phyloP scores from a whole-genome alignment of 2,888 invertebrate genomes.

The Drosophila borborema region DNA sequence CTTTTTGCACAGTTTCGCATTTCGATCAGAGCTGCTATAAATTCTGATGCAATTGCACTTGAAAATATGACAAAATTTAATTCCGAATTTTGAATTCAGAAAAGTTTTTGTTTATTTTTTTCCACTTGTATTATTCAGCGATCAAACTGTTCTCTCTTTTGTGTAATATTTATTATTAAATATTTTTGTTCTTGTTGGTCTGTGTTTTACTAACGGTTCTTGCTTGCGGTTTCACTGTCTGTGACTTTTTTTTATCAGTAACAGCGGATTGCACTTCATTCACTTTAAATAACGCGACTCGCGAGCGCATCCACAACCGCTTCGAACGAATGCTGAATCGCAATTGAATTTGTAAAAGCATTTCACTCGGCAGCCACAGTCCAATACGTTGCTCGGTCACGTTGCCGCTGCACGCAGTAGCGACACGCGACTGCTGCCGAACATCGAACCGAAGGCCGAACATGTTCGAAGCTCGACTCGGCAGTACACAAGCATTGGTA shows the following conservation, averaged over 20 bases:
- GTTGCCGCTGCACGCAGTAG: conserved; percentile 79
- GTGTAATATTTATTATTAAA: background rate
- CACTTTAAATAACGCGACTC: conserved; percentile 26
- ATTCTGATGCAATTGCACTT: conserved; percentile 11
- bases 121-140: background rate
- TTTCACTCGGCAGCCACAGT: conserved; percentile 64
- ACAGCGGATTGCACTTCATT: conserved; percentile 38
- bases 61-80: conserved; percentile 5
- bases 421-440: conserved; percentile 67
- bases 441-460: conserved; percentile 30
- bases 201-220: conserved; percentile 33
- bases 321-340: conserved; percentile 76
- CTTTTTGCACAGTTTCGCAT: conserved; percentile 10
- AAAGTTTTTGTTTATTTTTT: background rate
- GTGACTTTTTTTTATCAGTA: conserved; percentile 34
- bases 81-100: background rate
- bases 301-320: conserved; percentile 61
- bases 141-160: background rate
- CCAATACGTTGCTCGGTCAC: conserved; percentile 67
- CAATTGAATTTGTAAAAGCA: conserved; percentile 83
- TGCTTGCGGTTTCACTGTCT: conserved; percentile 28
- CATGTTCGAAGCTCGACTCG: conserved; percentile 36
- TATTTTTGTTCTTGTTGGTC: background rate
- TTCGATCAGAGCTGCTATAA: conserved; percentile 5
- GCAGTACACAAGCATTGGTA: conserved; percentile 38